Conservation (phyloP, 1,140 invertebrate genomes). For the Drosophila oshimai region DNA sequence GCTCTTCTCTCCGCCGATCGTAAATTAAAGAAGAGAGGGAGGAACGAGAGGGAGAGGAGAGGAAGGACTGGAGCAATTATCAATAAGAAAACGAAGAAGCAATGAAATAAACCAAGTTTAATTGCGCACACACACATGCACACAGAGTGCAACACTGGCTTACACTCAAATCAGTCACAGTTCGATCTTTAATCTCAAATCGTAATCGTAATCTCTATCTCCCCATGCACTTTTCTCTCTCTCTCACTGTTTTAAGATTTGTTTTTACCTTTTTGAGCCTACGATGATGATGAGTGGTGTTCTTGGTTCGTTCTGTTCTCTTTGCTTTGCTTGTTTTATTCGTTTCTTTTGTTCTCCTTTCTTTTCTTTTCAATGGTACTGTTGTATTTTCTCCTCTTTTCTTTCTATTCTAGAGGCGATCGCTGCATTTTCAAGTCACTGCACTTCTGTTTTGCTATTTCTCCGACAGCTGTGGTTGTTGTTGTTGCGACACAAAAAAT, state of each 20-base stretch:
- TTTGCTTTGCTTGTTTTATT: too few relatives aligned
- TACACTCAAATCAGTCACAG: not conserved
- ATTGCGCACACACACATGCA: slow-evolving; percentile 4
- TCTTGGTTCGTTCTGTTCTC: slow-evolving; percentile 10
- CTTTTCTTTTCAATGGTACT: not conserved
- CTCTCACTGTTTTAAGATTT: slow-evolving; percentile 8
- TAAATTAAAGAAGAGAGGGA: slow-evolving; percentile 19
- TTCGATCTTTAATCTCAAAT: slow-evolving; percentile 1
- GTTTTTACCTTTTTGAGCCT: slow-evolving; percentile 27
- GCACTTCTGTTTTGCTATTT: slow-evolving; percentile 59
- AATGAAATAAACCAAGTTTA: slow-evolving; percentile 18
- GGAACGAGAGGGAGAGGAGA: not conserved
- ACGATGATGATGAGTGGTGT: not conserved
- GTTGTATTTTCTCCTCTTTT: slow-evolving; percentile 18
- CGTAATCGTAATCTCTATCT: not conserved
- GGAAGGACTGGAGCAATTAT: slow-evolving; percentile 31
- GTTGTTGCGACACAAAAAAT: slow-evolving; percentile 38
- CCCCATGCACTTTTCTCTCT: slow-evolving; percentile 4
- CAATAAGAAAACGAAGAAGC: slow-evolving; percentile 15
- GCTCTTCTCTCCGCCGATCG: slow-evolving; percentile 9
- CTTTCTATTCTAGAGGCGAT: slow-evolving; percentile 13
- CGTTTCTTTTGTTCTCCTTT: slow-evolving; percentile 10
- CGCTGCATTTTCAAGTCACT: slow-evolving; percentile 45
- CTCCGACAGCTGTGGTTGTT: slow-evolving; percentile 59
- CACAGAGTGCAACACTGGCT: not conserved